Conservation (phyloP, 2,113 vertebrate genomes). For the Guaruba guarouba region DNA sequence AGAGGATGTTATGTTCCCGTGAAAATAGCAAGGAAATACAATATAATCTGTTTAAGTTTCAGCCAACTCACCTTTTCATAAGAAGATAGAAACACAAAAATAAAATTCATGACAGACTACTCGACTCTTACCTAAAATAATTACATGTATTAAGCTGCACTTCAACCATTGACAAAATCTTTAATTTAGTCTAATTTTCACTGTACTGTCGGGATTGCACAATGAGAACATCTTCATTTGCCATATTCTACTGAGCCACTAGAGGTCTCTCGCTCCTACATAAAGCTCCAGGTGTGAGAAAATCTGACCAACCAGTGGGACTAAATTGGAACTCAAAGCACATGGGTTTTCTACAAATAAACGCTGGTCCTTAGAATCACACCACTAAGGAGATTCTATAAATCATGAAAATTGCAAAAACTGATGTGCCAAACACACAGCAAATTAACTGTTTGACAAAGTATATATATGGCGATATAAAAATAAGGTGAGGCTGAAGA, state of each 20-base stretch:
- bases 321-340: not conserved
- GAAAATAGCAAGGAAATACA: not conserved
- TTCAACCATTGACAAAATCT: not conserved
- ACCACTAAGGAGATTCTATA: not conserved
- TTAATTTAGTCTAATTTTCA: not conserved
- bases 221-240: not conserved
- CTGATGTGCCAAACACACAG: not conserved
- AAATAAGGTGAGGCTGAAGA: not conserved
- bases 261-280: conserved; percentile 45
- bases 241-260: not conserved
- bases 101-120: not conserved
- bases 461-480: not conserved
- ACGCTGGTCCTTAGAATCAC: not conserved
- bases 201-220: not conserved
- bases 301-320: not conserved
- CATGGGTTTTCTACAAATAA: not conserved
- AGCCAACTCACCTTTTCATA: not conserved
- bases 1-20: not conserved
- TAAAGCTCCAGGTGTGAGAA: not conserved
- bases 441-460: not conserved
- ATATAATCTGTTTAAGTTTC: not conserved
- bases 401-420: not conserved
- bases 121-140: not conserved
- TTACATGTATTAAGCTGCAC: not conserved
- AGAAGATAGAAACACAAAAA: not conserved